Percentiles rank a stretch among this genome's conserved stretches.
These are phyloP conservation scores for Agapostemon virescens DNA, from an alignment of 2,888 invertebrate species.

Conservation along the genomic window DNA sequence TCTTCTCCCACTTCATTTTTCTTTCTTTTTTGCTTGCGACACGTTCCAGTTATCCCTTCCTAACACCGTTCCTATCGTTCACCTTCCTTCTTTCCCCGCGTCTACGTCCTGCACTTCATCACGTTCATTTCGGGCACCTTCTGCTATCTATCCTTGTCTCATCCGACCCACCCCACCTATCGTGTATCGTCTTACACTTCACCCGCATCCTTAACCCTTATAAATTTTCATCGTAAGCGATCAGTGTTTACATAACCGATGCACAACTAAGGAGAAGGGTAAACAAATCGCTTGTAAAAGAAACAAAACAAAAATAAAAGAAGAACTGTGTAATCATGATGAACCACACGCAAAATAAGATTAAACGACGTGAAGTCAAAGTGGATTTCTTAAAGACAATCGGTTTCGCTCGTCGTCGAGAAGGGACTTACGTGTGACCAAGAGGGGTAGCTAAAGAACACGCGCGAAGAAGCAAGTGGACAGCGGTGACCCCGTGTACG, in stretches of 20 bases:
- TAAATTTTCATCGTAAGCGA: conserved; percentile 13
- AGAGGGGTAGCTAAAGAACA: conserved; percentile 11
- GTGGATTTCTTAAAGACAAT: background rate
- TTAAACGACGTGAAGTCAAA: background rate
- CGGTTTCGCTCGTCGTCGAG: background rate
- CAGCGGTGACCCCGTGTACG: conserved; percentile 26
- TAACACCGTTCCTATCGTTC: conserved; percentile 17
- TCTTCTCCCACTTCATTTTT: conserved; percentile 47
- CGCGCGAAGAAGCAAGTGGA: conserved; percentile 35
- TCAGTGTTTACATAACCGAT: conserved; percentile 18
- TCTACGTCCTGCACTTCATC: conserved; percentile 30
- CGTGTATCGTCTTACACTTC: conserved; percentile 3
- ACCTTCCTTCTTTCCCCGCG: background rate
- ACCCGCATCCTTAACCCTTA: conserved; percentile 5
- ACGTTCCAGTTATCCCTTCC: conserved; percentile 52
- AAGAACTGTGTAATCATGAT: background rate
- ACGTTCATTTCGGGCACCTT: conserved; percentile 39
- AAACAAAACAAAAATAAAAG: too few relatives aligned
- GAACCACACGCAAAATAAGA: background rate
- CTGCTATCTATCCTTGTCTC: conserved; percentile 36
- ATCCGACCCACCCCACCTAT: background rate
- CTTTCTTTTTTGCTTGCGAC: conserved; percentile 46
- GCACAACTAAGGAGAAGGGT: conserved; percentile 7
- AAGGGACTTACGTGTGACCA: background rate
- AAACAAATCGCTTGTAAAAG: conserved; percentile 33